A percentile compares a stretch with the other conserved stretches of the same genome.
Conservation (phyloP, 2,797 vertebrate species). For the Ataeniobius toweri region DNA sequence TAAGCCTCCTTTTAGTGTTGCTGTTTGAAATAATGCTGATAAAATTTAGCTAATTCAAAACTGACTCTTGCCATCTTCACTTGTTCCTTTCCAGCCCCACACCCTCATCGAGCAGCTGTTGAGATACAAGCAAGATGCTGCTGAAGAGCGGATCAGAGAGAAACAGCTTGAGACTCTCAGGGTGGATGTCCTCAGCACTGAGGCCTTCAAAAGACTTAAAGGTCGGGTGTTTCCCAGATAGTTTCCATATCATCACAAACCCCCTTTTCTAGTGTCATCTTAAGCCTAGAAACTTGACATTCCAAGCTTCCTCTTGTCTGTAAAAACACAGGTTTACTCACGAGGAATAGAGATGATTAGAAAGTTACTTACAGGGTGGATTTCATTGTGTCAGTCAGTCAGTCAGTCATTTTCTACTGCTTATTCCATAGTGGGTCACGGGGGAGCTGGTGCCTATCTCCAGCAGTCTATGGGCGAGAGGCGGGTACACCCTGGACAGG, state of each 20-base stretch:
- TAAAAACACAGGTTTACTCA: not conserved
- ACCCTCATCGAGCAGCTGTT: conserved; percentile 89
- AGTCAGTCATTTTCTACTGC: no score
- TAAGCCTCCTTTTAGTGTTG: conserved; percentile 71
- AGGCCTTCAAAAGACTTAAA: conserved; percentile 96
- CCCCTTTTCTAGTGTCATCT: not conserved
- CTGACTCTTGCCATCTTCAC: not conserved
- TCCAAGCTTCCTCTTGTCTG: not conserved
- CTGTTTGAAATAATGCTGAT: not conserved
- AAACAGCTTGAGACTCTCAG: conserved; percentile 92
- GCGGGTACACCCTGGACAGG: no score
- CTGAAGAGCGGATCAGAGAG: conserved; percentile 91
- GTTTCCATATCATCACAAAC: conserved; percentile 18
- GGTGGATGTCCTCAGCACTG: conserved; percentile 93
- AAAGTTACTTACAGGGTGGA: not conserved
- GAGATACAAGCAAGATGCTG: conserved; percentile 82
- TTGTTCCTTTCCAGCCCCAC: conserved; percentile 80
- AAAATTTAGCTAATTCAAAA: not conserved
- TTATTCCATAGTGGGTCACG: no score
- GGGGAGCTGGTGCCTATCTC: no score
- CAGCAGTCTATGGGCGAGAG: no score
- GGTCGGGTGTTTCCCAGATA: conserved; percentile 72
- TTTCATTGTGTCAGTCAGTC: not conserved
- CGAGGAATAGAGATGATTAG: not conserved
- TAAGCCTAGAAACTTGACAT: not conserved